Evolutionary conservation across 2,888 invertebrate genomes (phyloP).

Genomic region (Ametastegia equiseti): DNA sequence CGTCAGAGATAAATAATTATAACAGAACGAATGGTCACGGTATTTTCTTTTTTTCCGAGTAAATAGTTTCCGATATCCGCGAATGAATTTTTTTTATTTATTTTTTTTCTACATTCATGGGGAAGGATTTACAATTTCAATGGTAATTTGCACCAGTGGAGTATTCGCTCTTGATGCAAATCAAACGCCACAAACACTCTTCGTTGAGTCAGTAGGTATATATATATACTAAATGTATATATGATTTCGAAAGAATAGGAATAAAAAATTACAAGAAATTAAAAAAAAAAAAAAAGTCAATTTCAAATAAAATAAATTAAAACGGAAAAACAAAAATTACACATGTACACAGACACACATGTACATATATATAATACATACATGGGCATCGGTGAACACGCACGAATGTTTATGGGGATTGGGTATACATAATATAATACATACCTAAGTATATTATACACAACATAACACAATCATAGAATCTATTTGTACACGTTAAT

Average conservation of each 20-base stretch:
- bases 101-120: neutral
- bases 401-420: slow-evolving; percentile 32
- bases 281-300: too few species aligned
- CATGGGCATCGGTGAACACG: slow-evolving; percentile 47
- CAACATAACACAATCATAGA: neutral
- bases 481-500: neutral
- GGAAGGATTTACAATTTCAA: neutral
- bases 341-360: neutral
- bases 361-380: neutral
- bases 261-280: neutral
- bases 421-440: too few species aligned
- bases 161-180: slow-evolving; percentile 21
- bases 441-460: neutral
- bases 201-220: slow-evolving; percentile 18
- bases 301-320: slow-evolving; percentile 5
- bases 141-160: slow-evolving; percentile 25
- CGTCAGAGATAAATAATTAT: neutral
- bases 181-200: neutral
- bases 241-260: neutral
- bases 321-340: slow-evolving; percentile 10
- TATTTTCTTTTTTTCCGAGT: too few species aligned
- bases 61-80: too few species aligned
- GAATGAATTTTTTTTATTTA: neutral
- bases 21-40: neutral
- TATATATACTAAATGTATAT: too few species aligned